Evolutionary conservation across 2,888 invertebrate genomes (phyloP).

Genomic region (Mylabris sibirica): DNA sequence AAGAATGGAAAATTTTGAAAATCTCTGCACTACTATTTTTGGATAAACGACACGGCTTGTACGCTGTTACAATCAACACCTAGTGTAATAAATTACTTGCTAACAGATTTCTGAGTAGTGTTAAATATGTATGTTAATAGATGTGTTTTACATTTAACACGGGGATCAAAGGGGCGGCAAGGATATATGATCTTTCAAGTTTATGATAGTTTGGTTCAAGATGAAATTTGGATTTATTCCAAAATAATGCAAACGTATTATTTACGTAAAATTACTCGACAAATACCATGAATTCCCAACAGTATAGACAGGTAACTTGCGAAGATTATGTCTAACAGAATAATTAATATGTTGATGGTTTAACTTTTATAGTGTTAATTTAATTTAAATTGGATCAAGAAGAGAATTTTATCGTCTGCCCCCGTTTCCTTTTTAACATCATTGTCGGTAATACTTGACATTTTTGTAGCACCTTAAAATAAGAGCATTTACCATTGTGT

Average conservation of each 20-base stretch:
- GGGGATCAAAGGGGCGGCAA: conserved; percentile 2
- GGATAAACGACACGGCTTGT: neutral
- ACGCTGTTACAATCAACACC: conserved; percentile 25
- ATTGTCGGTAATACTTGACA: neutral
- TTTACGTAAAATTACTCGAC: neutral
- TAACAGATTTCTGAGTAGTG: conserved; percentile 43
- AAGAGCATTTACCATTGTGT: neutral
- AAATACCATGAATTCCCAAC: conserved; percentile 7
- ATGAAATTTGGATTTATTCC: conserved; percentile 5
- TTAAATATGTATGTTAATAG: conserved; percentile 12
- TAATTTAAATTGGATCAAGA: neutral
- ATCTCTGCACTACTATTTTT: neutral
- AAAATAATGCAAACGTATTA: conserved; percentile 2
- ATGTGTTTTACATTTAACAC: neutral
- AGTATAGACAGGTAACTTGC: conserved; percentile 3
- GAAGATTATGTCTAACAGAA: neutral
- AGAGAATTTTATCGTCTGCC: neutral
- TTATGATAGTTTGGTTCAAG: neutral
- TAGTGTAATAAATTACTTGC: conserved; percentile 54
- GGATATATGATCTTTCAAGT: neutral
- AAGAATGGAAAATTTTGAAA: neutral
- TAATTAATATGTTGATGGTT: neutral
- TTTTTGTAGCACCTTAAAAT: neutral
- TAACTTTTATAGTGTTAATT: neutral
- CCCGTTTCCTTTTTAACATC: neutral